Evolutionary conservation across 2,113 vertebrate species (phyloP).

Genomic region (Lates calcarifer): DNA sequence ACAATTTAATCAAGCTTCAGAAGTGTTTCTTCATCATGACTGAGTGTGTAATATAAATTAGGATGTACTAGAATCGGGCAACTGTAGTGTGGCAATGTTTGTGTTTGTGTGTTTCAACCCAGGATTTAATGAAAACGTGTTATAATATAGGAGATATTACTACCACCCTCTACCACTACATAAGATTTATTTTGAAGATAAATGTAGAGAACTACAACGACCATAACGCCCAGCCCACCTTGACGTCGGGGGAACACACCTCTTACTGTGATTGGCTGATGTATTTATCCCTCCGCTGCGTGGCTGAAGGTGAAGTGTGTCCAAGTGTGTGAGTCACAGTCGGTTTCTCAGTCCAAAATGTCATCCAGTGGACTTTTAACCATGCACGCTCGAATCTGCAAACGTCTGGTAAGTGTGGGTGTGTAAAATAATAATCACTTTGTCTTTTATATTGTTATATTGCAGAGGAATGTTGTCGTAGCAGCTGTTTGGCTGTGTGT

Average conservation of each 20-base stretch:
- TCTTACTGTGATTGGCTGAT: constrained; percentile 78
- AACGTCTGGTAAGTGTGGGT: constrained; percentile 78
- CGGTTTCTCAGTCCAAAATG: constrained; percentile 54
- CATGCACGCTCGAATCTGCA: constrained; percentile 71
- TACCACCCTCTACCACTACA: too few relatives aligned
- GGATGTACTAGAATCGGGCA: not conserved
- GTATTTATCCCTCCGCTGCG: not conserved
- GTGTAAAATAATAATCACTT: fast-evolving
- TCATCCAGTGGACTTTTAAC: constrained; percentile 74
- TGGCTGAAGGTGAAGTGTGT: constrained; percentile 78
- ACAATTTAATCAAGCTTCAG: not conserved
- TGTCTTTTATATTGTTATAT: not conserved
- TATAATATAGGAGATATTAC: too few relatives aligned
- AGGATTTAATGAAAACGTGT: too few relatives aligned
- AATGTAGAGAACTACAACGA: too few relatives aligned
- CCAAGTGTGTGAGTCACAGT: not conserved
- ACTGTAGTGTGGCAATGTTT: not conserved
- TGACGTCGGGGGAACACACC: constrained; percentile 68
- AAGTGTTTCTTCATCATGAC: not conserved
- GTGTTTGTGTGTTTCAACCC: not conserved
- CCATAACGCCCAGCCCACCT: constrained; percentile 46
- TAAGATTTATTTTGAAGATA: too few relatives aligned
- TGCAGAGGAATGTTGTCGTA: not conserved
- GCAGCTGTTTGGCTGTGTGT: not conserved
- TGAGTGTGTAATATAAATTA: not conserved